Evolutionary conservation across 2,113 vertebrate genomes (phyloP), one percentile per base, ranked within the genome.

Genomic region (Phasianus colchicus): DNA sequence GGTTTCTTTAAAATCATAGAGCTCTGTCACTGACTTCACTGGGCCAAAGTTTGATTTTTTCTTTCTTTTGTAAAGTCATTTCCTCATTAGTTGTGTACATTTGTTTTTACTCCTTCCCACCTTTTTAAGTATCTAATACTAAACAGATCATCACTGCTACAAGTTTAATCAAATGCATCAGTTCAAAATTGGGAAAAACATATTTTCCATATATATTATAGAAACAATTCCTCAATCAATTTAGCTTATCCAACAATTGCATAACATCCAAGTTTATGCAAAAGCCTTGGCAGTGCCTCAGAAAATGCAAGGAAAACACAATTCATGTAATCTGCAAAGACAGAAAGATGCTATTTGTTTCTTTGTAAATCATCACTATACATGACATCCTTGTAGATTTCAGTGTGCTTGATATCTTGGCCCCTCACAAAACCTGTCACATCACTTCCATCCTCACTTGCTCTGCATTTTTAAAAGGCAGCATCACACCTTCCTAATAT

Each of bases 371-470:
- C 79, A 66, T 22, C 64, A 50, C 25, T 19, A 63, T 5, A 22
- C 8, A 34, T 50, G 48, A 65, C 79, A 17, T 9, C 43, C 64
- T 78, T 34, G 30, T n/a, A 67, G 38, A 77, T 84, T 90, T 78
- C 52, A 47, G 64, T 40, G 45, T 40, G 38, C 45, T 1, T 69
- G 36, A 65, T 8, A 21, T 4, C 38, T 75, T n/a, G 2, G 29
- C 30, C 42, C 67, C 40, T 76, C 74, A 34, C 1, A 22, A 0
- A 30, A 24, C 3, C 0, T 6, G 50, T 16, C 38, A 63, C 15
- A 54, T 82, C 82, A 61, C 9, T 30, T 64, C 32, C 45, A 38
- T 32, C 34, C 13, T 61, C 63, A 32, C 4, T 32, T 21, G 32
- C 16, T 10, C 13, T 25, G 52, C 65, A 42, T 10, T 12, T 57